Evolutionary conservation across 2,797 vertebrate genomes (phyloP).

Genomic region (Rhinophrynus dorsalis): DNA sequence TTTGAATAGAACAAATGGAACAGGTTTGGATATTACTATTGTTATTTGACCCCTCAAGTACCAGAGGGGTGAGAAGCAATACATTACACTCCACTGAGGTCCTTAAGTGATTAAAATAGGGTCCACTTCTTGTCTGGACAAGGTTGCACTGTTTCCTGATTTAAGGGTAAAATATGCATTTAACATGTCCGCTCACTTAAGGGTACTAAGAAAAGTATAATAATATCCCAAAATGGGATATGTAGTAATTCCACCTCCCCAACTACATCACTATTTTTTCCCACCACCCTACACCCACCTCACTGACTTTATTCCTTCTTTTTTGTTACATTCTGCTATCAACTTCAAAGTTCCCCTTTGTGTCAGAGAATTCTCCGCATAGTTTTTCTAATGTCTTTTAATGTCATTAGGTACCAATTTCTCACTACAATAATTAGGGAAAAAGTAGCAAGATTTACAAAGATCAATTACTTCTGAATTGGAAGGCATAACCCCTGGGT

Average conservation of each 20-base stretch:
- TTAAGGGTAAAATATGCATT: no score
- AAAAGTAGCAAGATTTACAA: constrained; percentile 27
- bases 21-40: no score
- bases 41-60: no score
- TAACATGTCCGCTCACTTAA: neutral
- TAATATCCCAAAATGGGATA: neutral
- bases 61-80: no score
- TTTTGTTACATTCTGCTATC: neutral
- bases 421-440: constrained; percentile 36
- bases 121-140: no score
- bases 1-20: no score
- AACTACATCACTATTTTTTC: neutral
- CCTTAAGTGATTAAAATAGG: no score
- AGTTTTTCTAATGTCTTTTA: constrained; percentile 28
- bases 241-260: neutral
- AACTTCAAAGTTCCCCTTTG: constrained; percentile 19
- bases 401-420: constrained; percentile 33
- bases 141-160: no score
- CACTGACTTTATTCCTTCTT: neutral
- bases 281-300: neutral
- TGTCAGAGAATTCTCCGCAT: constrained; percentile 13
- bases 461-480: constrained; percentile 38
- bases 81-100: no score
- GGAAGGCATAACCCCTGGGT: constrained; percentile 37
- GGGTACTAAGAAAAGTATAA: neutral